phyloP scores from a whole-genome alignment of 2,888 invertebrate genomes.

The Lasius platythorax region DNA sequence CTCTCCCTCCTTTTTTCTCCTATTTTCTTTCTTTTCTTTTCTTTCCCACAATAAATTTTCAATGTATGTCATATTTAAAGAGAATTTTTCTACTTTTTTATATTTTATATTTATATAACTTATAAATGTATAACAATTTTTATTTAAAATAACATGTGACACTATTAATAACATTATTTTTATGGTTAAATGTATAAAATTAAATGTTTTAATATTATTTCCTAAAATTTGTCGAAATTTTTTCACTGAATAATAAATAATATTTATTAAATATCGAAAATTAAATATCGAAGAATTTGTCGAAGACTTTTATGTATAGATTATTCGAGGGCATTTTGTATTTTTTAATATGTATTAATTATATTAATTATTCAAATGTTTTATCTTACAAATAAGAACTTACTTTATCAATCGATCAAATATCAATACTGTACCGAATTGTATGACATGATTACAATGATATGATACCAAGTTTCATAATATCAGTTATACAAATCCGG shows the following conservation, averaged over 20 bases:
- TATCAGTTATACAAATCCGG: background rate
- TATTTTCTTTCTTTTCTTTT: background rate
- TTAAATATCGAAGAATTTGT: background rate
- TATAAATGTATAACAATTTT: background rate
- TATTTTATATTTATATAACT: background rate
- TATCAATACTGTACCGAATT: background rate
- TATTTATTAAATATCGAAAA: no score
- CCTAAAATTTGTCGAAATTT: background rate
- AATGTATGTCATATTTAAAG: background rate
- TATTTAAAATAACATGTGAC: background rate
- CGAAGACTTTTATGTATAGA: background rate
- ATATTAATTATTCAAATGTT: background rate
- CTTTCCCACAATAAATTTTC: background rate
- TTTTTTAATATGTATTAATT: background rate
- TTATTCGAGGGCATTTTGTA: background rate
- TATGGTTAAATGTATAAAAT: background rate
- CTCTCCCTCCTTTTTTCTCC: background rate
- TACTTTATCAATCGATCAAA: background rate
- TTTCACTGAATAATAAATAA: background rate
- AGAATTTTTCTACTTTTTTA: background rate
- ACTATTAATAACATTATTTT: background rate
- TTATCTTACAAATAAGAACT: background rate
- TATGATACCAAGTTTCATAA: background rate
- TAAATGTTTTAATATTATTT: background rate
- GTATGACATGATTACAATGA: background rate